Percentiles rank a stretch among this genome's conserved stretches.
phyloP scores from a whole-genome alignment of 2,797 vertebrate genomes.

The Sciurus vulgaris region DNA sequence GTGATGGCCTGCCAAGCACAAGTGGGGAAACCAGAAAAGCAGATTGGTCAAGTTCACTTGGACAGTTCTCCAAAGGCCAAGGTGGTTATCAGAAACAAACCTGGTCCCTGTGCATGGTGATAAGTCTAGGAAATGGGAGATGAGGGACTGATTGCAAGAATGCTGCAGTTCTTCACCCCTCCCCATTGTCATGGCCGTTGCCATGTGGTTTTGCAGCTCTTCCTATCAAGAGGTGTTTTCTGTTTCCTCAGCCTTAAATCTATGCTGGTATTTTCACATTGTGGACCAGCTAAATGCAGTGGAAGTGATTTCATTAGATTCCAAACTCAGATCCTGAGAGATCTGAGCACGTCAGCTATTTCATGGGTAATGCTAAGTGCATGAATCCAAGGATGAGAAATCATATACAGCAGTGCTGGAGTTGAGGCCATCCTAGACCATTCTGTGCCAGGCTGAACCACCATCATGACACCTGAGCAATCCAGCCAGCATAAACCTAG shows the following conservation, averaged over 20 bases:
- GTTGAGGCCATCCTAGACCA: neutral
- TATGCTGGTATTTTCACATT: neutral
- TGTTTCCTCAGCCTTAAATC: neutral
- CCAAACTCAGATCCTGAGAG: neutral
- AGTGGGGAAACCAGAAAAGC: neutral
- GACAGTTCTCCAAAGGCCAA: neutral
- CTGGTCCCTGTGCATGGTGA: neutral
- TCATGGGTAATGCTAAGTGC: neutral
- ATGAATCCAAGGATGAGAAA: neutral
- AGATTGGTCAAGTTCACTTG: neutral
- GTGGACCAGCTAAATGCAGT: neutral
- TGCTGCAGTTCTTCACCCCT: neutral
- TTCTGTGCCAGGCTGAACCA: neutral
- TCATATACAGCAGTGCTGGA: neutral
- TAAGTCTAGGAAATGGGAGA: neutral
- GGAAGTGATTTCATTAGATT: neutral
- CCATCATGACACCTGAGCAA: neutral
- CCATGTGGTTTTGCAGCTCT: neutral
- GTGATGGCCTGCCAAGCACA: neutral
- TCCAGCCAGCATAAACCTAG: neutral
- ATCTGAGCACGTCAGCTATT: neutral
- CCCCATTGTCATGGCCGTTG: neutral
- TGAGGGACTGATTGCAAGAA: neutral
- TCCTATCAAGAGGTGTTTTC: neutral
- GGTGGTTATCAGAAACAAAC: neutral